Evolutionary conservation across 2,113 vertebrate genomes (phyloP), one percentile per base, ranked within the genome.

Genomic region (Anarrhichthys ocellatus): DNA sequence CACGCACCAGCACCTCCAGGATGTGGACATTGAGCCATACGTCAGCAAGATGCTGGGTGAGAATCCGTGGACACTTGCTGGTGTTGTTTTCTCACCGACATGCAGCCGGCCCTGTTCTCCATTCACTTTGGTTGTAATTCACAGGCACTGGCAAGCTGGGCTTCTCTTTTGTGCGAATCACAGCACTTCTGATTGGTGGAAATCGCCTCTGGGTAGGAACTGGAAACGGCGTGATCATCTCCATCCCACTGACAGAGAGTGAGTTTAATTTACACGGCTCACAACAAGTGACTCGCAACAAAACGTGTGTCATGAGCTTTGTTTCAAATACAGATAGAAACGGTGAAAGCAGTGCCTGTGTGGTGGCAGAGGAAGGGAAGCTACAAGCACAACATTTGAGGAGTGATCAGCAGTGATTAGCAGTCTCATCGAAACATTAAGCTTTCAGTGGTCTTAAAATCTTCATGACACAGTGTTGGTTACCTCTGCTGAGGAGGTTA

Each of bases 41-140:
- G 98, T 99, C 96, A 99, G 98, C 96, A 99, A 99, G 94, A 99
- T 99, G 98, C 92, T 99, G 56, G 98, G 98, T 99, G 88, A 95
- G 40, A 46, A 27, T 27, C 50, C 34, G 32, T 34, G 32, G 17
- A 10, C 65, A 44, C 40, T 44, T 32, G 32, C 2, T 32, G 29
- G 29, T 32, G 29, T 6, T 34, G 34, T 34, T 5, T 34, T 34
- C 34, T 34, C 34, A 6, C 34, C 34, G 34, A 6, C 34, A 34
- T 34, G 34, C 34, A 1, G 34, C 5, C 34, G 34, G 34, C 22
- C 27, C 52, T 38, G 20, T 15, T 24, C 18, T 56, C 20, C 15
- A 3, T 32, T 77, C 40, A 80, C 24, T 27, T 22, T 32, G 32
- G 2, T 58, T 89, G n/a, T 91, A 6, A 56, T 92, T 69, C 4